Conservation (phyloP, 2,797 vertebrate species). For the Carcharodon carcharias region DNA sequence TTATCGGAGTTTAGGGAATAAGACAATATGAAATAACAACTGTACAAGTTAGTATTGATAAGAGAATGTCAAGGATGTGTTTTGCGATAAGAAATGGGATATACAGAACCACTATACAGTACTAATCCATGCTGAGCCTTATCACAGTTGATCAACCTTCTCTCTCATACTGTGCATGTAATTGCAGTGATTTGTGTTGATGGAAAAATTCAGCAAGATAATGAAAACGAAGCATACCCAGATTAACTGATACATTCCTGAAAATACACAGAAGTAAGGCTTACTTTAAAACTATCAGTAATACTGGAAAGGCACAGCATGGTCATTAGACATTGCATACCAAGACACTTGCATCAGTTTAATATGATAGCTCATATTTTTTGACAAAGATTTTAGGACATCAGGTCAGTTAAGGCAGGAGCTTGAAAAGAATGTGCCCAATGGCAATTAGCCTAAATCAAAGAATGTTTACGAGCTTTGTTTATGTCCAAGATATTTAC, state of each 20-base stretch:
- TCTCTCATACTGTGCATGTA: constrained; percentile 66
- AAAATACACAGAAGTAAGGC: constrained; percentile 45
- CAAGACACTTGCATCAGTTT: constrained; percentile 55
- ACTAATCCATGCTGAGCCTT: constrained; percentile 57
- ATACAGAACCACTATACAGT: constrained; percentile 57
- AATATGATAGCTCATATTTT: constrained; percentile 53
- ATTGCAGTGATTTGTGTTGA: constrained; percentile 79
- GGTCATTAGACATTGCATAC: constrained; percentile 63
- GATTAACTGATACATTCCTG: constrained; percentile 55
- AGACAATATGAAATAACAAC: constrained; percentile 47
- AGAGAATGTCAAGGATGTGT: constrained; percentile 65
- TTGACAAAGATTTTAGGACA: constrained; percentile 51
- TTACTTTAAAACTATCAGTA: constrained; percentile 46
- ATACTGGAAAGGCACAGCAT: constrained; percentile 37
- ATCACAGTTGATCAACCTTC: constrained; percentile 63
- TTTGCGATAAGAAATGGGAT: constrained; percentile 73
- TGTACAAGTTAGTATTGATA: constrained; percentile 57
- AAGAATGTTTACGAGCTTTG: constrained; percentile 43
- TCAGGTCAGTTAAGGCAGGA: constrained; percentile 68
- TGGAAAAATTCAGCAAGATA: constrained; percentile 69
- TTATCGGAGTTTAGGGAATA: constrained; percentile 46
- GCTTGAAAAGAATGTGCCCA: constrained; percentile 66
- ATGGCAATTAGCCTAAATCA: constrained; percentile 69
- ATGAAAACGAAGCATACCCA: constrained; percentile 62
- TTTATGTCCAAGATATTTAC: constrained; percentile 16